Conservation (phyloP, 2,888 invertebrate species). For the Pteria penguin region DNA sequence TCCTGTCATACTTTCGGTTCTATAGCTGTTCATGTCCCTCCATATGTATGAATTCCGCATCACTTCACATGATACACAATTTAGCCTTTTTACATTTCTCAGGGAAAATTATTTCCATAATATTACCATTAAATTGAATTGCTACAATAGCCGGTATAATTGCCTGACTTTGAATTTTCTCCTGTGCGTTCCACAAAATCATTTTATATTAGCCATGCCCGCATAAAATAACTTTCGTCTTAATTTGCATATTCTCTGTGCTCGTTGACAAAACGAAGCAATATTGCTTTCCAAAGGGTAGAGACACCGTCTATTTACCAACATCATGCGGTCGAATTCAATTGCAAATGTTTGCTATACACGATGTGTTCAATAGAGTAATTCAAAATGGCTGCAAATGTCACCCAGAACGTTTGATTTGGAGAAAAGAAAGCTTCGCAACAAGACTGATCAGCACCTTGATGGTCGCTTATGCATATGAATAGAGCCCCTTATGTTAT, state of each 20-base stretch:
- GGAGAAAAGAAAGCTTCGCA: neutral
- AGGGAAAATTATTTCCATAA: constrained; percentile 20
- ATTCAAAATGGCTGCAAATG: constrained; percentile 16
- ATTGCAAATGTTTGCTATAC: constrained; percentile 31
- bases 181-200: constrained; percentile 20
- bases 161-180: constrained; percentile 1
- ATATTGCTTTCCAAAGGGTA: constrained; percentile 13
- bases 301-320: constrained; percentile 10
- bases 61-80: constrained; percentile 4
- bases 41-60: constrained; percentile 9
- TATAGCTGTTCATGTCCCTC: no score
- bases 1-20: no score
- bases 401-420: constrained; percentile 1
- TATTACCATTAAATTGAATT: constrained; percentile 21
- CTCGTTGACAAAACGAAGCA: constrained; percentile 19
- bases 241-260: constrained; percentile 34
- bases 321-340: constrained; percentile 38
- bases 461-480: neutral
- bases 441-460: neutral
- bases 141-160: constrained; percentile 14
- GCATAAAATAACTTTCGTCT: constrained; percentile 19
- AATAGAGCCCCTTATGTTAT: neutral
- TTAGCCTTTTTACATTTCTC: constrained; percentile 7
- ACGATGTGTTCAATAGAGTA: neutral
- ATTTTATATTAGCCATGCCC: constrained; percentile 30